phyloP scores from a whole-genome alignment of 2,888 invertebrate genomes.

The Tenthredo mesomela region DNA sequence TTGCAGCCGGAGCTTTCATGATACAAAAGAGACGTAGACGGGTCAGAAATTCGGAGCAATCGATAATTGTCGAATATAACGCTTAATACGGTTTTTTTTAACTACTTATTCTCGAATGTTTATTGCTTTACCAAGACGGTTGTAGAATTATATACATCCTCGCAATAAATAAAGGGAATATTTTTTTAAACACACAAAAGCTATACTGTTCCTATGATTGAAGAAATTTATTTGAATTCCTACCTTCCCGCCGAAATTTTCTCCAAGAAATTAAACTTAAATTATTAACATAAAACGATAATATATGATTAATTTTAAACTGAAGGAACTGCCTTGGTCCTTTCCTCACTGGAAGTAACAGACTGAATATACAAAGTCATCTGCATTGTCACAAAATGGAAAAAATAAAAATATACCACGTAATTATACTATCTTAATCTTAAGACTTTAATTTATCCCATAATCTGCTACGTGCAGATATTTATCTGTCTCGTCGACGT shows the following conservation, averaged over 20 bases:
- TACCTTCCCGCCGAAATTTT: neutral
- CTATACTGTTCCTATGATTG: neutral
- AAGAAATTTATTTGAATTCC: neutral
- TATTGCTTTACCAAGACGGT: no score
- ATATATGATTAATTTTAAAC: no score
- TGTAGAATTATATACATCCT: no score
- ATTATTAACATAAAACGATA: no score
- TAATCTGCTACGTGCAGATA: no score
- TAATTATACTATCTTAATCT: no score
- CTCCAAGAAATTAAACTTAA: neutral
- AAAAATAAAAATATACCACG: no score
- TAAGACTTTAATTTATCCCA: no score
- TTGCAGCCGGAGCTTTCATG: neutral
- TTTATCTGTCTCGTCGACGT: no score
- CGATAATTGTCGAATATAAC: conserved; percentile 6
- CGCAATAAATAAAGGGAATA: neutral
- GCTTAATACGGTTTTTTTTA: neutral
- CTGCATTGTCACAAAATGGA: no score
- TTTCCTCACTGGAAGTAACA: neutral
- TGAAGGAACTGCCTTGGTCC: neutral
- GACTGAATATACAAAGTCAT: no score
- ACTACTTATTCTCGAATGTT: neutral
- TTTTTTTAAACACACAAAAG: no score
- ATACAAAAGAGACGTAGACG: neutral
- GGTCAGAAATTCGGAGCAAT: neutral